A percentile compares a stretch with the other conserved stretches of the same genome.
Evolutionary conservation across 2,888 invertebrate genomes (phyloP).

Genomic region (Leptopilina drosophilae): DNA sequence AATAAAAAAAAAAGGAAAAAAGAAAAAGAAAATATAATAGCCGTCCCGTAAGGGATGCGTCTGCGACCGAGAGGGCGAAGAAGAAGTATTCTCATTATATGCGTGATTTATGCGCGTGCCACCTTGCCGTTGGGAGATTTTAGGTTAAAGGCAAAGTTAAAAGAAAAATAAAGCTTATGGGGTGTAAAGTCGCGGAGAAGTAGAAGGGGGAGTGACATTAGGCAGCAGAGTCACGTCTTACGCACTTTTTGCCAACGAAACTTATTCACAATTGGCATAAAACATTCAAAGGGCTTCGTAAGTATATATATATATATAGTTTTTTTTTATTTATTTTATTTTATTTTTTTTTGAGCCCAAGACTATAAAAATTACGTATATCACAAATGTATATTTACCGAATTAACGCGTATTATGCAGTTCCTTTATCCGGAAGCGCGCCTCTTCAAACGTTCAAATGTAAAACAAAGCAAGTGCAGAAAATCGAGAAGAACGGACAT

Average conservation of each 20-base stretch:
- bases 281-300: slow-evolving; percentile 16
- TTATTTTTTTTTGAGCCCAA: background rate
- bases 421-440: background rate
- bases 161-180: slow-evolving; percentile 77
- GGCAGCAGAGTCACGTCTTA: slow-evolving; percentile 39
- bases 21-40: slow-evolving; percentile 64
- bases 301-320: too few relatives aligned
- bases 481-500: slow-evolving; percentile 42
- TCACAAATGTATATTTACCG: background rate
- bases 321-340: too few relatives aligned
- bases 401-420: slow-evolving; percentile 21
- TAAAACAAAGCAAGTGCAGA: slow-evolving; percentile 31
- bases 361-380: slow-evolving; percentile 12
- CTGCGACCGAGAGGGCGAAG: slow-evolving; percentile 69
- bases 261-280: slow-evolving; percentile 36
- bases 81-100: slow-evolving; percentile 77
- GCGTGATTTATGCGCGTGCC: slow-evolving; percentile 74
- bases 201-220: slow-evolving; percentile 45
- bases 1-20: slow-evolving; percentile 56
- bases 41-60: slow-evolving; percentile 65
- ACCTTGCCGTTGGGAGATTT: slow-evolving; percentile 69
- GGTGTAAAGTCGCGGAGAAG: slow-evolving; percentile 72
- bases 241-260: slow-evolving; percentile 23
- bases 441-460: slow-evolving; percentile 33
- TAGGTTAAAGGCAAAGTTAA: slow-evolving; percentile 75